Evolutionary conservation across 2,888 invertebrate genomes (phyloP).

Genomic region (Glyphotaelius pellucidus): DNA sequence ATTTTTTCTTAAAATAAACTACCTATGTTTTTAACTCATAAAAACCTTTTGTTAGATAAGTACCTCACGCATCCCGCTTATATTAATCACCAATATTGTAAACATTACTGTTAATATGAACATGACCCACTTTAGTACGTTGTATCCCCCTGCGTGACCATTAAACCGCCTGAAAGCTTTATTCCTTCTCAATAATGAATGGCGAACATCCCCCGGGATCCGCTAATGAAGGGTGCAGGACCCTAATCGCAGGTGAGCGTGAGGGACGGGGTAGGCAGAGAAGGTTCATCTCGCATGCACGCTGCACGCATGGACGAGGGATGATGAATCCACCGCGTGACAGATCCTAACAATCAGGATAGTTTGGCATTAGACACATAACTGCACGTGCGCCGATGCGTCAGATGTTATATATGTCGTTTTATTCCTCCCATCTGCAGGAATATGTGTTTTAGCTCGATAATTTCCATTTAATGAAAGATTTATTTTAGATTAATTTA

Average conservation of each 20-base stretch:
- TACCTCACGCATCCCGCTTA: not conserved
- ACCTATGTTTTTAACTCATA: not conserved
- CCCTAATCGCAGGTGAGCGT: slow-evolving; percentile 20
- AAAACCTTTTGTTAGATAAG: not conserved
- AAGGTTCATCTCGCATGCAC: not conserved
- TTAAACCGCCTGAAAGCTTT: not conserved
- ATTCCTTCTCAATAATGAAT: not conserved
- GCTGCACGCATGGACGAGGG: not conserved
- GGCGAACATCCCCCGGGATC: not conserved
- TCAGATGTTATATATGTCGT: not conserved
- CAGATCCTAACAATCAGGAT: slow-evolving; percentile 24
- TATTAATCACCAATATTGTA: not conserved
- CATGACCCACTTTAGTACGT: not conserved
- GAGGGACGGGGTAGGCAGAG: not conserved
- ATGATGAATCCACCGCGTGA: slow-evolving; percentile 13
- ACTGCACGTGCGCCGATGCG: slow-evolving; percentile 12
- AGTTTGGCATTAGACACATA: not conserved
- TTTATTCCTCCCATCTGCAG: not conserved
- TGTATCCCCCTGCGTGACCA: not conserved
- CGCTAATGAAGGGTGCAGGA: not conserved
- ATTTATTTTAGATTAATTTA: no score
- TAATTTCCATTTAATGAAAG: not conserved
- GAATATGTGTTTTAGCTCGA: not conserved
- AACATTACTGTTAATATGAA: not conserved
- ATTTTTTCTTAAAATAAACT: not conserved